phyloP scores from a whole-genome alignment of 2,888 invertebrate genomes.

The Epinotia bilunana region DNA sequence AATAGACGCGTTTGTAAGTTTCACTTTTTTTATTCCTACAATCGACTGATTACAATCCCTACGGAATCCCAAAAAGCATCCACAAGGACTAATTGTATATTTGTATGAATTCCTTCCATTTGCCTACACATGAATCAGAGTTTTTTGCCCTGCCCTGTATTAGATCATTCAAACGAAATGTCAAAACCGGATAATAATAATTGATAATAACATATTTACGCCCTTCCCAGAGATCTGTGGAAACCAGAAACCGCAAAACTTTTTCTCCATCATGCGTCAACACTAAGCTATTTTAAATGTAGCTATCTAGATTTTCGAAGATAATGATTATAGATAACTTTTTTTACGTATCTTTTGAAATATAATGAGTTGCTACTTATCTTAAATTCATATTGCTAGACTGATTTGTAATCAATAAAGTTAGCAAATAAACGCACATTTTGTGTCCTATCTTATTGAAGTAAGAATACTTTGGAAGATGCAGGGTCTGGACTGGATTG shows the following conservation, averaged over 20 bases:
- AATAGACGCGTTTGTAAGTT: neutral
- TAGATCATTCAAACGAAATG: constrained; percentile 68
- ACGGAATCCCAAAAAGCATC: constrained; percentile 37
- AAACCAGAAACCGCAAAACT: neutral
- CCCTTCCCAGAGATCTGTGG: constrained; percentile 21
- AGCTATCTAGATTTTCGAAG: too few relatives aligned
- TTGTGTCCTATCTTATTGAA: too few relatives aligned
- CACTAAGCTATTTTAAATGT: neutral
- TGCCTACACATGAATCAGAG: constrained; percentile 36
- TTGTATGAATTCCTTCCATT: constrained; percentile 38
- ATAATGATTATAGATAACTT: too few relatives aligned
- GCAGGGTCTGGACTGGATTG: too few relatives aligned
- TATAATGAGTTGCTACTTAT: neutral
- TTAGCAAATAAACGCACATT: neutral
- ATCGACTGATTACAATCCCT: constrained; percentile 1
- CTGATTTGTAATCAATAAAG: neutral
- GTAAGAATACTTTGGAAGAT: too few relatives aligned
- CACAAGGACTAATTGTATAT: constrained; percentile 34
- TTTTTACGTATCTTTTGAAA: too few relatives aligned
- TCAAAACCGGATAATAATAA: constrained; percentile 62
- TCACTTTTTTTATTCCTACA: neutral
- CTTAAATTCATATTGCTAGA: neutral
- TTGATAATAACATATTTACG: constrained; percentile 38
- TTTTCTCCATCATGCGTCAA: neutral
- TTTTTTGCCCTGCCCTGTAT: constrained; percentile 55